Conservation (phyloP, 2,113 vertebrate genomes). For the Tetraodon nigroviridis region DNA sequence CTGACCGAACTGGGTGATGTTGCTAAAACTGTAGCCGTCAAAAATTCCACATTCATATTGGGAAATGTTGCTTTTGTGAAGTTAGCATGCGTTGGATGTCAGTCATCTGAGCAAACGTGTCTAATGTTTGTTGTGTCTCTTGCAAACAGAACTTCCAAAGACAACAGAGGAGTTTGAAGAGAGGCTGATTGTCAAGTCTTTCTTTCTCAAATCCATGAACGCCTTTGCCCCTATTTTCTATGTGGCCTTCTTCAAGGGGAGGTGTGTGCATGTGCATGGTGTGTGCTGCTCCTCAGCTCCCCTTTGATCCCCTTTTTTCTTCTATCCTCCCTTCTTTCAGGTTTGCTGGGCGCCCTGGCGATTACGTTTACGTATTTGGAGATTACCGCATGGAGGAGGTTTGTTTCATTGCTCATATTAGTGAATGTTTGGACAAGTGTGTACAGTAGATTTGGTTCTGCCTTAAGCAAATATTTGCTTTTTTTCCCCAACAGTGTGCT, state of each 20-base stretch:
- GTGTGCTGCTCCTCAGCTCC: neutral
- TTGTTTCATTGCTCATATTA: conserved; percentile 21
- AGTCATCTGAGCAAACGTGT: neutral
- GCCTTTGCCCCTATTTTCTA: conserved; percentile 97
- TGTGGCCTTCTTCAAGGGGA: conserved; percentile 98
- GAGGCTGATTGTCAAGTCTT: conserved; percentile 90
- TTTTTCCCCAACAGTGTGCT: conserved; percentile 80
- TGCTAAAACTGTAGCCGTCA: no score
- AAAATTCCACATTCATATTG: neutral
- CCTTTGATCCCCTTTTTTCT: neutral
- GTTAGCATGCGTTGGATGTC: neutral
- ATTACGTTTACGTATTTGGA: conserved; percentile 88
- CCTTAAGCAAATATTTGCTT: neutral
- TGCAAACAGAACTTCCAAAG: conserved; percentile 86
- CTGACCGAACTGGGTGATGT: conserved; percentile 90
- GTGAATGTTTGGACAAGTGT: neutral
- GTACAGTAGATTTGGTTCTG: neutral
- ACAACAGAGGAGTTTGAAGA: conserved; percentile 93
- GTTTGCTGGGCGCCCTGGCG: conserved; percentile 90
- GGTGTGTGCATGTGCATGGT: conserved; percentile 77
- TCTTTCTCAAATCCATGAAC: conserved; percentile 96
- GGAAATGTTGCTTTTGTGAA: neutral
- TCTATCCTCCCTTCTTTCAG: conserved; percentile 59
- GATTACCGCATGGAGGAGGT: conserved; percentile 95
- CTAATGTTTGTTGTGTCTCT: conserved; percentile 3